Evolutionary conservation across 1,140 invertebrate genomes (phyloP), one percentile per base, ranked within the genome.

Genomic region (Maniola jurtina): DNA sequence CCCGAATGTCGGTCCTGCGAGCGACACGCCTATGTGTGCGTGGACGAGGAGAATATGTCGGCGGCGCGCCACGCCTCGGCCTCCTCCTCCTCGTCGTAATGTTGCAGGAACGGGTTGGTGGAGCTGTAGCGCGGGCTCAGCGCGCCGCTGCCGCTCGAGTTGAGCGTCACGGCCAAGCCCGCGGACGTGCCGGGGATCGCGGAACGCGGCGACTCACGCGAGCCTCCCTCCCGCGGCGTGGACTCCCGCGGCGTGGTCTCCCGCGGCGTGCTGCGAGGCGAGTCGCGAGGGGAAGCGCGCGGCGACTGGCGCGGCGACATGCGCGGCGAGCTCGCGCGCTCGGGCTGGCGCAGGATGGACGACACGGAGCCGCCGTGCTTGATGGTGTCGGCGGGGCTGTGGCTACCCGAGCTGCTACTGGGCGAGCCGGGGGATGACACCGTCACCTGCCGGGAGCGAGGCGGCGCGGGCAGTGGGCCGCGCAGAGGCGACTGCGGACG

Each of bases 401-500:
- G 94, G 68, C 93, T 94, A 79, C 92, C 93, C 72, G 86, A 92
- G 85, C 91, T 94, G 93, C 86, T 95, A 89, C 93, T 95, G 93
- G 94, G 93, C 81, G 94, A 94, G 91, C 93, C 94, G 91, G 94
- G 94, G 77, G 94, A 95, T 81, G 93, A 94, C 80, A 94, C 93
- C 92, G 94, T 94, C 94, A 94, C 94, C 92, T 89, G 86, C 66
- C 89, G 88, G 79, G 88, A 86, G 83, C 92, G 92, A 81, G 92
- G 91, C 65, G 91, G 89, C 79, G 83, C 90, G 89, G 83, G 86
- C 83, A 89, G 84, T 54, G 87, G 85, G 79, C 85, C 86, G 76
- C 88, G 86, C 66, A 84, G 92, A 78, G 92, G 93, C 87, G 93
- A 93, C 86, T 92, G 92, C 89, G 92, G 93, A 93, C 92, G 92